Conservation (phyloP, 2,113 vertebrate species). For the Trogon surrucura region DNA sequence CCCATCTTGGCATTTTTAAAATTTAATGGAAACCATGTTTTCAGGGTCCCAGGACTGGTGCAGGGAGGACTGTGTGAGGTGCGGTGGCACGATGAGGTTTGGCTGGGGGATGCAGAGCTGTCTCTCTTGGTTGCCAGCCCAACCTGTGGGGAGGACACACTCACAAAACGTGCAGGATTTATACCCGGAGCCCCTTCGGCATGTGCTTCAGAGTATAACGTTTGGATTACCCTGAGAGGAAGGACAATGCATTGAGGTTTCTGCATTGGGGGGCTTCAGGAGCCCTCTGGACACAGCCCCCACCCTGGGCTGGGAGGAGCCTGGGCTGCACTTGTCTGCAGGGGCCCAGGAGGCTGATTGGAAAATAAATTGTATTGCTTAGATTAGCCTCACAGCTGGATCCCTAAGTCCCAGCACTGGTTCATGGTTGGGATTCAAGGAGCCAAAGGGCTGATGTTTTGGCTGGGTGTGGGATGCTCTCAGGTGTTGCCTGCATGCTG, state of each 20-base stretch:
- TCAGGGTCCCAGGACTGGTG: background rate
- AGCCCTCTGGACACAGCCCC: background rate
- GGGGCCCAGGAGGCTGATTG: background rate
- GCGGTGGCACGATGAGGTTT: fast-evolving
- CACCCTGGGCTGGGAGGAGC: background rate
- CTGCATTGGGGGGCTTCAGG: fast-evolving
- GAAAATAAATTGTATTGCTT: conserved; percentile 31
- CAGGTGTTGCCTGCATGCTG: background rate
- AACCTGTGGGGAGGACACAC: no score
- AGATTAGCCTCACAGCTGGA: conserved; percentile 2
- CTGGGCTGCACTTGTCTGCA: background rate
- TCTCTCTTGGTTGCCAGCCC: background rate
- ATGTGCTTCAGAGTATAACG: background rate
- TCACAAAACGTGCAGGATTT: fast-evolving
- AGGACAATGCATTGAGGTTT: background rate
- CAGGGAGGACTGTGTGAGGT: background rate
- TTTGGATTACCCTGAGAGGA: background rate
- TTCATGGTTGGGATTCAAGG: fast-evolving
- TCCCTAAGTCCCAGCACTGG: background rate
- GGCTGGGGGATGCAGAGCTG: fast-evolving
- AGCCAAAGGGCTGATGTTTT: background rate
- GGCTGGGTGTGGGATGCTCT: background rate
- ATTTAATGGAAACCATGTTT: background rate
- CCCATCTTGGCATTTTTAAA: background rate
- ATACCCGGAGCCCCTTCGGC: background rate